Evolutionary conservation across 2,888 invertebrate genomes (phyloP).

Genomic region (Sympetrum striolatum): DNA sequence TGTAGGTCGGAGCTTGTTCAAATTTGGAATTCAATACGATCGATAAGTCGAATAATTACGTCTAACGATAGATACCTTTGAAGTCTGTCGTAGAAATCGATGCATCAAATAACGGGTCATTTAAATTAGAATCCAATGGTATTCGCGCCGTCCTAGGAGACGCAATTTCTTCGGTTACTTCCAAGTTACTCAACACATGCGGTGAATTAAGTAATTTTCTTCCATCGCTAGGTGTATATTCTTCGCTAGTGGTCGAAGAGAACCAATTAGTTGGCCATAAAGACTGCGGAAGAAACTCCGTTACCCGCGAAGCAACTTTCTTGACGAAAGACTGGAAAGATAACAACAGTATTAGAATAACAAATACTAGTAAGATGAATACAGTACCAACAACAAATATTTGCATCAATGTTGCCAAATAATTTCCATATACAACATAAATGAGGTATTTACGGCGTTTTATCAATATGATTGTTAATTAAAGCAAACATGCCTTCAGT

Average conservation of each 20-base stretch:
- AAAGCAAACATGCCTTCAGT: not conserved
- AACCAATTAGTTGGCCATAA: conserved; percentile 56
- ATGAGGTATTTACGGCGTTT: not conserved
- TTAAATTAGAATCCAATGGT: conserved; percentile 44
- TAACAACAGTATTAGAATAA: conserved; percentile 46
- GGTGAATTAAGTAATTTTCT: conserved; percentile 31
- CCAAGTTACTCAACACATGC: conserved; percentile 44
- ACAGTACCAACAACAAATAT: not conserved
- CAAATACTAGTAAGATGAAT: not conserved
- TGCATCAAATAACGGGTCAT: not conserved
- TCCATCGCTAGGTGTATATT: not conserved
- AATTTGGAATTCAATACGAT: not conserved
- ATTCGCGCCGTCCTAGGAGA: conserved; percentile 46
- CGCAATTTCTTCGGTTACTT: conserved; percentile 10
- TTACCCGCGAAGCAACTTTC: conserved; percentile 70
- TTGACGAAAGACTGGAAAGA: conserved; percentile 72
- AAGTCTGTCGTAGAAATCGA: not conserved
- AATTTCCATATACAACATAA: too few relatives aligned
- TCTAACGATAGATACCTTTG: not conserved
- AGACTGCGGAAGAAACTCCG: conserved; percentile 69
- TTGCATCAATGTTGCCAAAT: not conserved
- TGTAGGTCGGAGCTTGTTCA: not conserved
- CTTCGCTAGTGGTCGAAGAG: conserved; percentile 47
- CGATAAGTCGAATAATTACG: not conserved
- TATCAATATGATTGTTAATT: not conserved